These are phyloP conservation scores for Maconellicoccus hirsutus DNA, from an alignment of 1,140 invertebrate genomes.

Conservation along the genomic window DNA sequence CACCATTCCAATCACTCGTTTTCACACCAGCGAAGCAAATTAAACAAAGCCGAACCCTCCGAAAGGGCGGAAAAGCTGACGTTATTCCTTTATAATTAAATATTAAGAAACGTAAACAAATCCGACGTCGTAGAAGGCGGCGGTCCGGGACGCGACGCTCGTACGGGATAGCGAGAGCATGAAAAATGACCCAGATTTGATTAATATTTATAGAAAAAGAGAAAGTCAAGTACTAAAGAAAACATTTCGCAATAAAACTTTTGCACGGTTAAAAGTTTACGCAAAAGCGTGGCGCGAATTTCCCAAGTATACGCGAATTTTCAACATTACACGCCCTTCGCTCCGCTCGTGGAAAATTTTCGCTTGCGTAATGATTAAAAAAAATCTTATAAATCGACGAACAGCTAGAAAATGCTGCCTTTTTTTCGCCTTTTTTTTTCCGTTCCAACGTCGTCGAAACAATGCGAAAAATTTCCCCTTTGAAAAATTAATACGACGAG, in stretches of 20 bases:
- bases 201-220: slow-evolving; percentile 22
- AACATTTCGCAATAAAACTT: slow-evolving; percentile 21
- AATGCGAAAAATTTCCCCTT: too few species aligned
- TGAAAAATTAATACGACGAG: too few species aligned
- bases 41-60: too few species aligned
- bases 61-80: too few species aligned
- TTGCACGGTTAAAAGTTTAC: not conserved
- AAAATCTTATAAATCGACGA: too few species aligned
- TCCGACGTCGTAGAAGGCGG: not conserved
- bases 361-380: too few species aligned
- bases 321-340: not conserved
- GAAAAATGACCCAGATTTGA: slow-evolving; percentile 21
- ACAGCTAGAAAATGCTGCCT: too few species aligned
- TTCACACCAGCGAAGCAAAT: too few species aligned
- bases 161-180: not conserved
- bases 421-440: too few species aligned
- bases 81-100: not conserved
- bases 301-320: not conserved
- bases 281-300: not conserved
- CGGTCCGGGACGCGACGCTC: not conserved
- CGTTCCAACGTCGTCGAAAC: too few species aligned
- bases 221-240: slow-evolving; percentile 16
- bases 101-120: not conserved
- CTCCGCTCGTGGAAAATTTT: not conserved
- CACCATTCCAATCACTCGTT: too few species aligned